Evolutionary conservation across 2,888 invertebrate genomes (phyloP).

Genomic region (Chrysotoxum bicinctum): DNA sequence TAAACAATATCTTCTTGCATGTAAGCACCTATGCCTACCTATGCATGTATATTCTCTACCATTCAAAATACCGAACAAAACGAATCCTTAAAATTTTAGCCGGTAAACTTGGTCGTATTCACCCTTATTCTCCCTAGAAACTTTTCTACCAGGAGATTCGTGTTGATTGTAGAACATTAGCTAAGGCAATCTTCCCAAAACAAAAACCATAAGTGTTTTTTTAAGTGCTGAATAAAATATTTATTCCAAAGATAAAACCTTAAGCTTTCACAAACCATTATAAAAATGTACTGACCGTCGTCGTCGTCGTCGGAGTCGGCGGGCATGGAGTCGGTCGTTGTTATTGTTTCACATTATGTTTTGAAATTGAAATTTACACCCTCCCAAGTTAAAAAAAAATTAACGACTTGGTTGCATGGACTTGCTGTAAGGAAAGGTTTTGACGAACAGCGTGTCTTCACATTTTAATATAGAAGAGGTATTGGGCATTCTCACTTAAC

Average conservation of each 20-base stretch:
- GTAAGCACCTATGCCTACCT: not conserved
- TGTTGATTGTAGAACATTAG: not conserved
- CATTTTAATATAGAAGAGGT: no score
- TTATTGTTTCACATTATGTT: conserved; percentile 23
- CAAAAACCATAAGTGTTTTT: conserved; percentile 38
- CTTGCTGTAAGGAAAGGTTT: not conserved
- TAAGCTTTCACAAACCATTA: conserved; percentile 21
- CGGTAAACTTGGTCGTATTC: not conserved
- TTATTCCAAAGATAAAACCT: conserved; percentile 41
- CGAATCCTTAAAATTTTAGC: not conserved
- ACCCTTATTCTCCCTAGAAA: not conserved
- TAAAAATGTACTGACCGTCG: not conserved
- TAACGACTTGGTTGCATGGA: not conserved
- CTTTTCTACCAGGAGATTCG: not conserved
- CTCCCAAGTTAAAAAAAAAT: not conserved
- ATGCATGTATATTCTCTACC: not conserved
- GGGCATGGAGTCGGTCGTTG: not conserved
- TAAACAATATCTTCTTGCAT: not conserved
- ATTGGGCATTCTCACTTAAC: no score
- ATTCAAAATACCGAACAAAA: not conserved
- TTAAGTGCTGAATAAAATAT: conserved; percentile 35
- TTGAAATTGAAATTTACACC: conserved; percentile 14
- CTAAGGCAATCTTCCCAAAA: not conserved
- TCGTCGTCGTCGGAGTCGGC: not conserved
- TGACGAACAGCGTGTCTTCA: no score